Percentiles rank a stretch among this genome's conserved stretches.
phyloP scores from a whole-genome alignment of 1,140 invertebrate genomes.

The Tribolium castaneum region DNA sequence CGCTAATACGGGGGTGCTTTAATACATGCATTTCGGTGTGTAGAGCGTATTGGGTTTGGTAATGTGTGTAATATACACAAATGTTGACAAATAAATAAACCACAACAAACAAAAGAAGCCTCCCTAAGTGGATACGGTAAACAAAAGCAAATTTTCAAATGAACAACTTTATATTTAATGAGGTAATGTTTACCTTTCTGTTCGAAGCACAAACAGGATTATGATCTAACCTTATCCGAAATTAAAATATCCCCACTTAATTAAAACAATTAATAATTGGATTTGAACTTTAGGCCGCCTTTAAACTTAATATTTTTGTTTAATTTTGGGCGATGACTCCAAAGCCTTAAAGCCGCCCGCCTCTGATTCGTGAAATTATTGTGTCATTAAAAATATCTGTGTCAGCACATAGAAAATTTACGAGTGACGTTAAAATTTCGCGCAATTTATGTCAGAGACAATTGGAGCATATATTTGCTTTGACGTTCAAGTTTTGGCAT shows the following conservation, averaged over 20 bases:
- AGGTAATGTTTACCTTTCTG: background rate
- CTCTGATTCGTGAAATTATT: background rate
- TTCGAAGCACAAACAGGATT: background rate
- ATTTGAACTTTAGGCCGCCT: too few relatives aligned
- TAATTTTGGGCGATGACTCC: background rate
- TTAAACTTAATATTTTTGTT: too few relatives aligned
- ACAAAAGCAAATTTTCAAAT: background rate
- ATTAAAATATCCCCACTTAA: background rate
- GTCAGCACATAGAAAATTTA: background rate
- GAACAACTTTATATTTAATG: background rate
- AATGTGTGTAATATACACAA: background rate
- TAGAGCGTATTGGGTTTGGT: background rate
- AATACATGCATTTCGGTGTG: too few relatives aligned
- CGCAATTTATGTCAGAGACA: background rate
- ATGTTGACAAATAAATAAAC: background rate
- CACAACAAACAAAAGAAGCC: background rate
- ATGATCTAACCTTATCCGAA: background rate
- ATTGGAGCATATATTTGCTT: background rate
- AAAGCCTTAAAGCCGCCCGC: too few relatives aligned
- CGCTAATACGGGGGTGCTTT: too few relatives aligned
- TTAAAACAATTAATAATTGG: background rate
- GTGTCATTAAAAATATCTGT: background rate
- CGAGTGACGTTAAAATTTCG: background rate
- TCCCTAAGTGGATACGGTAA: background rate
- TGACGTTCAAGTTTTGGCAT: too few relatives aligned